These are phyloP conservation scores for Cirrhinus mrigala DNA, from an alignment of 2,797 vertebrate species.

Conservation along the genomic window DNA sequence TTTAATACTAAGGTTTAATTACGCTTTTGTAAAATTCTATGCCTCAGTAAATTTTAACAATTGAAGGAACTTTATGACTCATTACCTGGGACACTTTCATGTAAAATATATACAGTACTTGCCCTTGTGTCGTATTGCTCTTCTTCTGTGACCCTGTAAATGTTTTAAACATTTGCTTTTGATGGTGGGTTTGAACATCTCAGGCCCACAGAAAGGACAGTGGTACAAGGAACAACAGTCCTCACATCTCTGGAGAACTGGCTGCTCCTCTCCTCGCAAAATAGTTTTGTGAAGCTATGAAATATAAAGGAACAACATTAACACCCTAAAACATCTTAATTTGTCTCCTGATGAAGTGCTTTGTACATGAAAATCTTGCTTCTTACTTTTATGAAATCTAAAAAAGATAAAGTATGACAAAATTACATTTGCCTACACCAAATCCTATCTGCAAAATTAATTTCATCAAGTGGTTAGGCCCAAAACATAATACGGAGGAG, in stretches of 20 bases:
- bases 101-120: conserved; percentile 4
- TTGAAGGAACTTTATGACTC: not conserved
- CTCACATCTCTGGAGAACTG: conserved; percentile 20
- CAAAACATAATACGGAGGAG: not conserved
- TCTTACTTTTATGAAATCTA: not conserved
- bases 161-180: conserved; percentile 51
- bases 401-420: not conserved
- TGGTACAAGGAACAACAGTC: conserved; percentile 45
- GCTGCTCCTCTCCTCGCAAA: conserved; percentile 39
- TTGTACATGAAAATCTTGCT: not conserved
- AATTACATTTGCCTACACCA: not conserved
- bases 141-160: conserved; percentile 38
- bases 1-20: not conserved
- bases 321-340: not conserved
- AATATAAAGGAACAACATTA: not conserved
- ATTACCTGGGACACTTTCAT: not conserved
- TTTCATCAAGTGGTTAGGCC: no score
- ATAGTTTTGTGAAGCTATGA: conserved; percentile 41
- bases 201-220: conserved; percentile 47
- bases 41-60: not conserved
- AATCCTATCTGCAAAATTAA: no score
- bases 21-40: not conserved
- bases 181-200: conserved; percentile 47
- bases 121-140: conserved; percentile 44
- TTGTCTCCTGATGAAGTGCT: not conserved